Base-by-base conservation (phyloP, 2,797 vertebrate species). In the Helarctos malayanus region DNA sequence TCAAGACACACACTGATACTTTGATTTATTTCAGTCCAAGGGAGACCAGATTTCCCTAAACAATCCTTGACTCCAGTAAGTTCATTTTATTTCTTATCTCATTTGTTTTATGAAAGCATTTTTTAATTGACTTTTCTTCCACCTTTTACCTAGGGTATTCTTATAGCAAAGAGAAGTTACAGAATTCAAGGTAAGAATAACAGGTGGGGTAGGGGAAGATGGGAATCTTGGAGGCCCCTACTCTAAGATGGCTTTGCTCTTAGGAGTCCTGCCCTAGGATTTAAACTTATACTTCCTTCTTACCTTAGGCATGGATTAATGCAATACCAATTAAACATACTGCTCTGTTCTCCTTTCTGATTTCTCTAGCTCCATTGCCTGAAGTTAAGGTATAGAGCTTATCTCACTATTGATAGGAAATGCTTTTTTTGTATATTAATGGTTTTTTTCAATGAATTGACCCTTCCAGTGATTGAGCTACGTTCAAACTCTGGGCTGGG, bases 111-210 rank as follows among this genome's bases (percentile, higher is more conserved):
- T 91, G 57, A 91, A 89, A 68, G 2, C 4, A 86, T 38, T 57
- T 57, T 93, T 63, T 54, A 95, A 87, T 59, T 56, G 29, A 52
- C 21, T 79, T 95, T 75, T 59, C 6, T 95, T 86, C 7, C 1
- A 14, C 25, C 18, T 25, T 79, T 84, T 92, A 16, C n/a, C 27
- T 86, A 98, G 97, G 97, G 85, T 71, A 94, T 97, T 97, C 23
- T 81, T 52, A 94, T 35, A 97, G 35, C 32, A 96, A 96, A 93
- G 35, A 84, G 41, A 91, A 97, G 73, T 59, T 69, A 59, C 93
- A 97, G 92, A 95, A 81, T 63, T 92, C 78, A 63, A 97, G 97
- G 98, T 98, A 97, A 97, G 97, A 87, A 56, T 84, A 54, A 82
- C 35, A 49, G 38, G n/a, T 65, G 5, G 16, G 6, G 63, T 13